Evolutionary conservation across 2,113 vertebrate species (phyloP).

Genomic region (Hemiscyllium ocellatum): DNA sequence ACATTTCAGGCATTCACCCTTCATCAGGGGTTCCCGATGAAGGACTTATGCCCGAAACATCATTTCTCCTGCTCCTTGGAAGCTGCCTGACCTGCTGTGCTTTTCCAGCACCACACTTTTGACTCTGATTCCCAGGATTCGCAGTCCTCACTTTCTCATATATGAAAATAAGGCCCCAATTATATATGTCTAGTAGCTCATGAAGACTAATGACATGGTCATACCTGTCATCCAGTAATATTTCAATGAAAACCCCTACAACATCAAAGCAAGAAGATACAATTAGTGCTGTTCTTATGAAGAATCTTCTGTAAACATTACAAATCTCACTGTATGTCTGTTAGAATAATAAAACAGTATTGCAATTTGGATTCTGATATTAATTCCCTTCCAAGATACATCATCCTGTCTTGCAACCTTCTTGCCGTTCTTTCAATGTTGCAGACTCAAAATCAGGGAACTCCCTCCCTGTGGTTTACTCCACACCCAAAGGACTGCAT

Average conservation of each 20-base stretch:
- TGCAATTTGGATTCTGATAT: not conserved
- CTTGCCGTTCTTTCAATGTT: not conserved
- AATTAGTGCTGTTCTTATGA: not conserved
- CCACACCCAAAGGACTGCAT: no score
- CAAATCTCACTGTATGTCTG: not conserved
- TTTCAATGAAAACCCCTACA: not conserved
- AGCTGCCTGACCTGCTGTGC: no score
- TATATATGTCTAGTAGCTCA: not conserved
- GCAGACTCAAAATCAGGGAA: no score
- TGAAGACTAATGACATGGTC: not conserved
- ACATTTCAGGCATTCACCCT: no score
- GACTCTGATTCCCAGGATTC: not conserved
- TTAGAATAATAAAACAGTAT: not conserved
- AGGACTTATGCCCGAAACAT: no score
- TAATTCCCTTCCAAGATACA: no score
- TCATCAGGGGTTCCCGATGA: no score
- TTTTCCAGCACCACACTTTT: no score
- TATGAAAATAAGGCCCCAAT: not conserved
- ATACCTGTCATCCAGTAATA: not conserved
- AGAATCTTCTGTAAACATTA: not conserved
- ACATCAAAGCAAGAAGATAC: not conserved
- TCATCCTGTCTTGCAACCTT: no score
- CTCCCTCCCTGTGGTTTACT: no score
- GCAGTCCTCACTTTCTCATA: not conserved
- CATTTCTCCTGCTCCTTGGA: no score